These are phyloP conservation scores for Coregonus ussuriensis DNA, from an alignment of 2,797 vertebrate genomes.

Conservation along the genomic window DNA sequence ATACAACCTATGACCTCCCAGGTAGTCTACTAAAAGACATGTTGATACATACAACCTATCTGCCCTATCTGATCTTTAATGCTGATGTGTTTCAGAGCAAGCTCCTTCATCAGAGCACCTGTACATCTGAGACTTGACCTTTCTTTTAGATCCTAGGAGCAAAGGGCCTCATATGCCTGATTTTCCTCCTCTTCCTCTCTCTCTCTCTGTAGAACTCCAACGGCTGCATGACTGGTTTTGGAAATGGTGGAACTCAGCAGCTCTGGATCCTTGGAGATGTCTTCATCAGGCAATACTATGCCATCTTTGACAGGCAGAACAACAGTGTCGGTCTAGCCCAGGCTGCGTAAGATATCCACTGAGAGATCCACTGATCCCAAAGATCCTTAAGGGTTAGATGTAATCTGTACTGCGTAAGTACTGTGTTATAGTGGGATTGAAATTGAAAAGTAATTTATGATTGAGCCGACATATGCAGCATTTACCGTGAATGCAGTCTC, in stretches of 20 bases:
- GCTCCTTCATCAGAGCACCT: neutral
- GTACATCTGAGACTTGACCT: neutral
- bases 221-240: slow-evolving; percentile 60
- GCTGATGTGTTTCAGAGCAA: neutral
- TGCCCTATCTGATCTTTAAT: too few species aligned
- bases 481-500: too few species aligned
- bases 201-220: slow-evolving; percentile 37
- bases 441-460: too few species aligned
- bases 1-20: too few species aligned
- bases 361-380: neutral
- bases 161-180: neutral
- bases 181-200: neutral
- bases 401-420: too few species aligned
- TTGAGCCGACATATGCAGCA: too few species aligned
- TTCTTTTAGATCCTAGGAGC: neutral
- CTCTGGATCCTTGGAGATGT: slow-evolving; percentile 74
- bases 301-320: slow-evolving; percentile 47
- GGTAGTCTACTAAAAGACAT: too few species aligned
- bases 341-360: slow-evolving; percentile 29
- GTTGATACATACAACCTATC: too few species aligned
- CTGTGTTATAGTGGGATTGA: too few species aligned
- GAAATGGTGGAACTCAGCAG: slow-evolving; percentile 32
- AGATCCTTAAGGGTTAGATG: too few species aligned
- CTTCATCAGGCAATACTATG: slow-evolving; percentile 70
- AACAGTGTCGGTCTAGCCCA: slow-evolving; percentile 53